Base-by-base conservation (phyloP, 2,888 invertebrate genomes). In the Smittia aterrima region DNA sequence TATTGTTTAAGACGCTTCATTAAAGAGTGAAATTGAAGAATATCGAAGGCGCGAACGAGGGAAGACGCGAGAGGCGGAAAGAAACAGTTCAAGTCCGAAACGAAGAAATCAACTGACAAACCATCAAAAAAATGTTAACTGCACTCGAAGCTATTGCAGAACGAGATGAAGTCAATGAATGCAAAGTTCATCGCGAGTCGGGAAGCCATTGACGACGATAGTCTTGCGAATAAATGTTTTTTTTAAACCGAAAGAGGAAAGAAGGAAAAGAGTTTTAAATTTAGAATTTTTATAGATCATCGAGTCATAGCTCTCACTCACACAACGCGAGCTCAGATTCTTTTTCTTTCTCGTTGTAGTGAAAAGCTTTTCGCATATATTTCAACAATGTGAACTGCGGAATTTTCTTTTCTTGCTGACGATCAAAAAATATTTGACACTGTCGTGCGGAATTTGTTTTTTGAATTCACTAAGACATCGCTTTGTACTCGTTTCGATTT, bases 261-360 rank as follows among this genome's bases (percentile, higher is more conserved):
- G 20, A 40, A 25, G 22, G 13, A 67, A 66, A 67, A 20, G 25
- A 25, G 67, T 67, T 67, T 67, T 67, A 67, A 67, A 18, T 40
- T 38, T 67, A 67, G 67, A 67, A 67, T 32, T 67, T 64, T 67
- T 67, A 67, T 67, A 67, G 67, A 67, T 67, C 67, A 67, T 67
- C 67, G 67, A 67, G 38, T 67, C 41, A 27, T 32, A 27, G 22
- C 27, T 11, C 64, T 64, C n/a, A 64, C 64, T 64, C 64, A 27
- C 25, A 27, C 58, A 1, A 62, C 6, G 13, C 22, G 18, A 9
- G 32, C 32, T 62, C 62, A 62, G 47, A 13, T 3, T 47, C n/a
- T 16, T 3, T 13, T 24, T 3, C 24, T 18, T 13, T 4, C 18
- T 22, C 13, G 11, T 62, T 62, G 3, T 66, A 2, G 66, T 25